Base-by-base conservation (phyloP, 2,113 vertebrate genomes). In the Tympanuchus pallidicinctus region DNA sequence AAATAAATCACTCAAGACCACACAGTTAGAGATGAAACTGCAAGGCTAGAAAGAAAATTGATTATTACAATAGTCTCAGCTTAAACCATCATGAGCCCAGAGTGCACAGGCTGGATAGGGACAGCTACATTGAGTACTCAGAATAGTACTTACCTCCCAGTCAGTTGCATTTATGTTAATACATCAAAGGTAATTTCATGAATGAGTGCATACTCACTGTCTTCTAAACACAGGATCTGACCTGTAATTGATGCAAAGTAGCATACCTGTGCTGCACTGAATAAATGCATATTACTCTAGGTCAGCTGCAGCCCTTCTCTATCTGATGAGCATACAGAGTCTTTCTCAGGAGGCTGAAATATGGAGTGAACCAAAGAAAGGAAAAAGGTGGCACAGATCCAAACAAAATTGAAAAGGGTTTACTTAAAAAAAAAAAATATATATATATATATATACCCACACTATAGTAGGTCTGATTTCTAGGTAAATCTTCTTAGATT, bases 81-180 rank as follows among this genome's bases (percentile, higher is more conserved):
- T 81, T 80, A 92, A 94, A 84, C 12, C 32, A 9, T 5, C 12
- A 7, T 67, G 66, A 91, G 50, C 22, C 3, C 27, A n/a, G 13
- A 63, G 8, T 48, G 10, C 0, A 0, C 36, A 78, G 20, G 74
- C 38, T 27, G 20, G 21, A 28, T 47, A 56, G 52, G 22, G 45
- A 71, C 28, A 2, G 74, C 48, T 89, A 28, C 11, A 64, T 8
- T 11, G 30, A 56, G 28, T 1, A 1, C 28, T 47, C 56, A 67
- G 47, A 84, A 59, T 2, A 4, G n/a, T 56, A 34, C 10, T 64
- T 75, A 61, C 21, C 28, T 56, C 47, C 70, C 74, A 79, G 52
- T 20, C 61, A 21, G 50, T 67, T 72, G 21, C 32, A 78, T 72
- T 92, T 90, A 56, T 81, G 66, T 86, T 88, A 88, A 81, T 50